Conservation (phyloP, 2,113 vertebrate genomes). For the Stegastes partitus region DNA sequence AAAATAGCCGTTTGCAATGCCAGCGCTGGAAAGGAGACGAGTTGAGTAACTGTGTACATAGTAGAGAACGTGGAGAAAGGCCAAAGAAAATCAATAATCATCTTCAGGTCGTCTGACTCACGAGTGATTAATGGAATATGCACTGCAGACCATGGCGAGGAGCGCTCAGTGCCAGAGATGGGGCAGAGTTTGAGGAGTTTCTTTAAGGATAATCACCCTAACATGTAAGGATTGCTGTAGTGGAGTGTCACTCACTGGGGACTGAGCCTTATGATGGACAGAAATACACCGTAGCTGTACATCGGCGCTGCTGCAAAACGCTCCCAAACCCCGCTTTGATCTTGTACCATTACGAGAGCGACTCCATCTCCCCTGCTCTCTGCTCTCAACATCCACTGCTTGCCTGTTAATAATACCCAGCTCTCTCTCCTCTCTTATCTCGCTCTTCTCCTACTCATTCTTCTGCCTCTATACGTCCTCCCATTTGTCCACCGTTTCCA, state of each 20-base stretch:
- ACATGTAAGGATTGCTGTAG: neutral
- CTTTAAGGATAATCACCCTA: too few relatives aligned
- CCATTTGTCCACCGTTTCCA: conserved; percentile 13
- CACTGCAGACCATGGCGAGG: too few relatives aligned
- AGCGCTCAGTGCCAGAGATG: too few relatives aligned
- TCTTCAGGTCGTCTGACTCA: too few relatives aligned
- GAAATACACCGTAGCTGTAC: conserved; percentile 21
- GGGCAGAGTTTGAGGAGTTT: too few relatives aligned
- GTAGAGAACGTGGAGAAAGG: too few relatives aligned
- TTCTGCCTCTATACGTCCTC: conserved; percentile 1
- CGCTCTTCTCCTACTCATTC: conserved; percentile 23
- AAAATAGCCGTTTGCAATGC: too few relatives aligned
- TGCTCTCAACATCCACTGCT: conserved; percentile 20
- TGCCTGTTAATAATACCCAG: conserved; percentile 10
- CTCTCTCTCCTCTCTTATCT: conserved; percentile 36
- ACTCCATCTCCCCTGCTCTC: conserved; percentile 2
- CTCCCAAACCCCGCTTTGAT: conserved; percentile 50
- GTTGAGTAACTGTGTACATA: too few relatives aligned
- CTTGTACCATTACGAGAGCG: conserved; percentile 8
- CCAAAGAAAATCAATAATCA: too few relatives aligned
- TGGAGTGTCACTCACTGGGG: neutral
- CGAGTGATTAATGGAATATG: too few relatives aligned
- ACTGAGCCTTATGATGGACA: neutral
- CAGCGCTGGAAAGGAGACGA: too few relatives aligned
- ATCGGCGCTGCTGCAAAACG: conserved; percentile 19